phyloP scores from a whole-genome alignment of 2,113 vertebrate genomes.

The Capreolus pygargus region DNA sequence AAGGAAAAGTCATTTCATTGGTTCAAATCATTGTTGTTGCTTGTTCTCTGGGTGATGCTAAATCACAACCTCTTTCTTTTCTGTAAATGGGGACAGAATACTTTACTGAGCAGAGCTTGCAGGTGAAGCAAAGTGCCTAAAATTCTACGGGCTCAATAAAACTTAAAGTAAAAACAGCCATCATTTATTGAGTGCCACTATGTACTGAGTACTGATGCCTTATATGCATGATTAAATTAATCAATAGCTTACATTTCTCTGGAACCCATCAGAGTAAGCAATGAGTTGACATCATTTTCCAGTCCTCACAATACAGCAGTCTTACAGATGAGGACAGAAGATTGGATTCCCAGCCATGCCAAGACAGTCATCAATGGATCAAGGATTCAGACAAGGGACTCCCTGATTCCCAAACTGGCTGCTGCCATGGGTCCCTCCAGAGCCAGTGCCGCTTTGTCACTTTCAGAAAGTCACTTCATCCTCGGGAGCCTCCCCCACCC shows the following conservation, averaged over 20 bases:
- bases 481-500: rapidly evolving
- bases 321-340: neutral
- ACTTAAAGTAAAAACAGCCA: neutral
- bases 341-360: neutral
- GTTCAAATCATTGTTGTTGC: neutral
- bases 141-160: neutral
- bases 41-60: neutral
- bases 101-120: neutral
- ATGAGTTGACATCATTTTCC: neutral
- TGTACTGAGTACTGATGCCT: neutral
- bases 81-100: neutral
- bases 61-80: neutral
- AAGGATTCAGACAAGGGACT: neutral
- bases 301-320: neutral
- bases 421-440: neutral
- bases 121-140: neutral
- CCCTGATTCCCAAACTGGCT: neutral
- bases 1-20: neutral
- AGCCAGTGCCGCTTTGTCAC: too few species aligned
- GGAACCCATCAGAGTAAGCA: neutral
- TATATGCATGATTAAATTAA: neutral
- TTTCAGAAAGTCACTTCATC: neutral
- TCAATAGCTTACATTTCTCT: neutral
- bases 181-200: too few species aligned
- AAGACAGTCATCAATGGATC: neutral